phyloP scores from a whole-genome alignment of 2,113 vertebrate genomes.

The Sula dactylatra region DNA sequence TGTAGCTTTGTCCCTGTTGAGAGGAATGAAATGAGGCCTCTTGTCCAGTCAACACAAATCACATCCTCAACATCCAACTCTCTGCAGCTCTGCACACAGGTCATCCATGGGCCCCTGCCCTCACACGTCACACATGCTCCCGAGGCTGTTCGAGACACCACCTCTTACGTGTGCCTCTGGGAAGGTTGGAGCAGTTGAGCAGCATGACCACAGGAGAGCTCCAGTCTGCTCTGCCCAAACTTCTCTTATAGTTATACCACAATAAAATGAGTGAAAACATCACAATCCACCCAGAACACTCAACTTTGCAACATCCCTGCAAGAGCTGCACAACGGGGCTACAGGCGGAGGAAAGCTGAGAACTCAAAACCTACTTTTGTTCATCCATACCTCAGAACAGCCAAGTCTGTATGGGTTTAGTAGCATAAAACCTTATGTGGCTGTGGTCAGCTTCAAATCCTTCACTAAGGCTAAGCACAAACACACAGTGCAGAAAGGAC shows the following conservation, averaged over 20 bases:
- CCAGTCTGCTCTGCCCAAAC: neutral
- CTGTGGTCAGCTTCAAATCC: neutral
- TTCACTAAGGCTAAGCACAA: neutral
- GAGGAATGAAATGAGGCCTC: neutral
- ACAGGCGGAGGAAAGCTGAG: neutral
- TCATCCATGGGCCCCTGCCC: neutral
- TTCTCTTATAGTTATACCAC: neutral
- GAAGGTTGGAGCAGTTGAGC: neutral
- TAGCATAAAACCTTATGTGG: neutral
- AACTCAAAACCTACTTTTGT: neutral
- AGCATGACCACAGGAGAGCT: neutral
- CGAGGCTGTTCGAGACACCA: rapidly evolving
- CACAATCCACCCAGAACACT: neutral
- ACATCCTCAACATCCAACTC: neutral
- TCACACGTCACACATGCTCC: rapidly evolving
- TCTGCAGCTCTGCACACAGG: neutral
- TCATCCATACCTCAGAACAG: neutral
- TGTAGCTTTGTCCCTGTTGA: neutral
- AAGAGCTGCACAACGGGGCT: neutral
- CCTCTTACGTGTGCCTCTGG: neutral
- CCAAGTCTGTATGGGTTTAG: rapidly evolving
- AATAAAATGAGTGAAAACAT: neutral
- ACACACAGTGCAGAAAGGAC: neutral
- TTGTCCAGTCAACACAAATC: neutral
- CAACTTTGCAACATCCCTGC: neutral